Percentiles rank a stretch among this genome's conserved stretches.
Evolutionary conservation across 1,140 invertebrate genomes (phyloP).

Genomic region (Caenorhabditis brenneri): DNA sequence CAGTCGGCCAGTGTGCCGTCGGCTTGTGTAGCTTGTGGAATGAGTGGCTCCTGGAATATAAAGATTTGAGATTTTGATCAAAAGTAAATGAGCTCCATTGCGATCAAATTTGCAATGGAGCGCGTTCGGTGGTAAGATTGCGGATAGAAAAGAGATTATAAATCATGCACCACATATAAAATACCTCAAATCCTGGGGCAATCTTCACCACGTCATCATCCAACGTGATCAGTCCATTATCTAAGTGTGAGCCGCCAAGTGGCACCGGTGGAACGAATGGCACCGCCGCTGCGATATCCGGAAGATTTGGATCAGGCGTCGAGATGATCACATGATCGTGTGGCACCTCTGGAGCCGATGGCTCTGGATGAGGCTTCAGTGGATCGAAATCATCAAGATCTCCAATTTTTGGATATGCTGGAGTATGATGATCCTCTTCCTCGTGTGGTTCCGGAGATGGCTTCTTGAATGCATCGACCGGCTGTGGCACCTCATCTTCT

Average conservation of each 20-base stretch:
- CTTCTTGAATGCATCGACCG: not conserved
- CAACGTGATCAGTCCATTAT: not conserved
- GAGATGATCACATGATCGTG: not conserved
- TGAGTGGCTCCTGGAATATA: not conserved
- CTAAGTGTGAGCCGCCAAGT: not conserved
- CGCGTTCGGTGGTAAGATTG: no score
- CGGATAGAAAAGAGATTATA: no score
- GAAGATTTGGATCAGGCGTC: not conserved
- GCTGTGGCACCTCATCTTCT: not conserved
- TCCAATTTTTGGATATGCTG: not conserved
- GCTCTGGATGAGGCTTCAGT: not conserved
- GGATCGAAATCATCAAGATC: not conserved
- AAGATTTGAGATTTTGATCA: not conserved
- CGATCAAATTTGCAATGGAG: no score
- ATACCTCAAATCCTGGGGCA: conserved; percentile 16
- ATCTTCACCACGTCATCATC: not conserved
- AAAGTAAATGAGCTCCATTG: not conserved
- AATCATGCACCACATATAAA: not conserved
- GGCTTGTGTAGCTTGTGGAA: not conserved
- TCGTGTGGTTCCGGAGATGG: not conserved
- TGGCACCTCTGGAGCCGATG: conserved; percentile 3
- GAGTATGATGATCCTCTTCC: not conserved
- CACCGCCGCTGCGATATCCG: not conserved
- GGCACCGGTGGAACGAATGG: not conserved
- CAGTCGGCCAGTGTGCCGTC: conserved; percentile 8